Conservation (phyloP, 2,797 vertebrate genomes). For the Psittacula derbiana region DNA sequence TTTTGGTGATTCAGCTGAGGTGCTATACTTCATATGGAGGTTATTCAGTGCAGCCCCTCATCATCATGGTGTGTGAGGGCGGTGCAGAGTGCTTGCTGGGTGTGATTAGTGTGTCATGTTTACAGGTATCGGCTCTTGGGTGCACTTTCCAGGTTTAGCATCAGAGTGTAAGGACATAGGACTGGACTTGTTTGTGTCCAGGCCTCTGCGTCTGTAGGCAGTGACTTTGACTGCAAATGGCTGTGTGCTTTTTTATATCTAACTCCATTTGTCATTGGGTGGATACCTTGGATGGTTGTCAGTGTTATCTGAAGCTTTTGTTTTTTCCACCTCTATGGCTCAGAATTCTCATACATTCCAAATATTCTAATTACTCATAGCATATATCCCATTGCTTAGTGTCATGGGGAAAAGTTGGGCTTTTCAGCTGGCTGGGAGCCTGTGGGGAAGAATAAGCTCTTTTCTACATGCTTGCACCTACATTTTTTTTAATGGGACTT, state of each 20-base stretch:
- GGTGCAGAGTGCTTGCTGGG: background rate
- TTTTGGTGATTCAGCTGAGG: conserved; percentile 35
- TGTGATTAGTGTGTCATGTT: background rate
- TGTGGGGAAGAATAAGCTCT: background rate
- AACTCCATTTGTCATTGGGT: background rate
- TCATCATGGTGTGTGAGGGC: background rate
- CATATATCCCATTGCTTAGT: background rate
- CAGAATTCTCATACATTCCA: background rate
- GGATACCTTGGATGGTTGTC: background rate
- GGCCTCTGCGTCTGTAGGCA: background rate
- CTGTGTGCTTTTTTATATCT: background rate
- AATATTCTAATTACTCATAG: background rate
- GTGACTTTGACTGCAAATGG: background rate
- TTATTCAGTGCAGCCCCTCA: background rate
- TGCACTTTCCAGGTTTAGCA: background rate
- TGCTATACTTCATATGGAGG: background rate
- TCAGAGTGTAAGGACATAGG: rapidly evolving
- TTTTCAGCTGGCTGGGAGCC: background rate
- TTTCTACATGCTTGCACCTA: background rate
- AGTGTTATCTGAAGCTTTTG: conserved; percentile 6
- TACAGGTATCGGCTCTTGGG: background rate
- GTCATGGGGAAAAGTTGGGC: background rate
- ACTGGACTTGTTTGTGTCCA: background rate
- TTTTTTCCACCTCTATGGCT: rapidly evolving
- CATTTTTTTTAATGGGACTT: conserved; percentile 11